A percentile compares a stretch with the other conserved stretches of the same genome.
These are phyloP conservation scores for Threskiornis aethiopicus DNA, from an alignment of 2,797 vertebrate genomes.

Conservation along the genomic window DNA sequence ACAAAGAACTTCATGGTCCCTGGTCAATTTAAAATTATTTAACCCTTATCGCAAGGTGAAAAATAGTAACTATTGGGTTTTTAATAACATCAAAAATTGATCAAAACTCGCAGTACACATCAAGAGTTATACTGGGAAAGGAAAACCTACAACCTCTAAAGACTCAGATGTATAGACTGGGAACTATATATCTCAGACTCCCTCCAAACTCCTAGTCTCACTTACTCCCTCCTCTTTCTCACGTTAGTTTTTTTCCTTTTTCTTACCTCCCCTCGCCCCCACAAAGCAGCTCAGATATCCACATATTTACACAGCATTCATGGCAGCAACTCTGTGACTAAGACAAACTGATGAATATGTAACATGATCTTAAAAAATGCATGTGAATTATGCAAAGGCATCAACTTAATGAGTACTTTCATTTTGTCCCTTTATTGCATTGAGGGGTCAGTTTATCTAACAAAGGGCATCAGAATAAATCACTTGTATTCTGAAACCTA, in stretches of 20 bases:
- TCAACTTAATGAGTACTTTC: not conserved
- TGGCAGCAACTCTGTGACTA: not conserved
- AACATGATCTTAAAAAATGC: slow-evolving; percentile 7
- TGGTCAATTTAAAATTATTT: not conserved
- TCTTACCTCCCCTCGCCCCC: not conserved
- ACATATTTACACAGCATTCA: not conserved
- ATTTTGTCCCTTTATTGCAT: not conserved
- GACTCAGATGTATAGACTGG: not conserved
- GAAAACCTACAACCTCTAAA: not conserved
- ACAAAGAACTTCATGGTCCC: not conserved
- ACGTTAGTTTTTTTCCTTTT: not conserved
- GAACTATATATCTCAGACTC: not conserved
- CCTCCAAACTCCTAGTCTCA: not conserved
- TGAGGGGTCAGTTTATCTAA: not conserved
- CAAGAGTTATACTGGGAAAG: not conserved
- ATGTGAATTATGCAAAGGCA: not conserved
- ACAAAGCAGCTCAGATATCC: not conserved
- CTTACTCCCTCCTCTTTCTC: not conserved
- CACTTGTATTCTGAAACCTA: not conserved
- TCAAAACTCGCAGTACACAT: not conserved
- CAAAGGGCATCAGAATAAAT: not conserved
- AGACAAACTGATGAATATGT: not conserved
- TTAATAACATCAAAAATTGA: not conserved
- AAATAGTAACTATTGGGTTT: not conserved
- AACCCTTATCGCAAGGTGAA: not conserved